These are phyloP conservation scores for Hyaena hyaena DNA, from an alignment of 2,113 vertebrate species.

Conservation along the genomic window DNA sequence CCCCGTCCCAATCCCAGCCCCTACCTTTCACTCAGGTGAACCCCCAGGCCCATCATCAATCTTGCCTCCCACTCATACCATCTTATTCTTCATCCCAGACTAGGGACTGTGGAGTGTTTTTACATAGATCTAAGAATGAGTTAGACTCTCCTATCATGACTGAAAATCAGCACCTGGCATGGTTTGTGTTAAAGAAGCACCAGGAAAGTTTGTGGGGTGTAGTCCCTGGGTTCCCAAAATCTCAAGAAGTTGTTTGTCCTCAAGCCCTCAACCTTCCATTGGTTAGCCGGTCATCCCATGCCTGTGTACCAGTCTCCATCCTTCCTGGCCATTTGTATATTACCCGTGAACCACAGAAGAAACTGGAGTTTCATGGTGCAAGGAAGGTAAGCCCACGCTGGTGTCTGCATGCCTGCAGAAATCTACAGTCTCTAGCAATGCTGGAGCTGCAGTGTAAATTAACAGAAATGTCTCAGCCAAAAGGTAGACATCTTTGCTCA, in stretches of 20 bases:
- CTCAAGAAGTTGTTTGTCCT: background rate
- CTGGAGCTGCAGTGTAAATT: background rate
- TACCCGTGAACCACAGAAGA: background rate
- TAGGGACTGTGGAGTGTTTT: background rate
- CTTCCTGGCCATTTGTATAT: background rate
- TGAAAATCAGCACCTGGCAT: background rate
- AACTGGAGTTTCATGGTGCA: background rate
- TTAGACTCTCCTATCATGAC: background rate
- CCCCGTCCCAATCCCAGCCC: background rate
- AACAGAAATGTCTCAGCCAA: background rate
- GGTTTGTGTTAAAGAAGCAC: conserved; percentile 5
- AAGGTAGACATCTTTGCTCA: background rate
- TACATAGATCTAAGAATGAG: background rate
- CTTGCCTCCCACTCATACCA: background rate
- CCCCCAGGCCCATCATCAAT: background rate
- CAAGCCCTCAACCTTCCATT: background rate
- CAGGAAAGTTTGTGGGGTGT: background rate
- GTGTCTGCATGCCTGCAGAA: background rate
- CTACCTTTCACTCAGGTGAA: background rate
- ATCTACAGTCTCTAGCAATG: background rate
- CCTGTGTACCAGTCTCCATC: background rate
- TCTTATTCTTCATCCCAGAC: background rate
- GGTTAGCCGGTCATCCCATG: background rate
- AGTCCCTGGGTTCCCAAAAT: background rate
- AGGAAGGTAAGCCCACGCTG: background rate